Conservation (phyloP, 1,140 invertebrate species). For the Frieseomelitta varia region DNA sequence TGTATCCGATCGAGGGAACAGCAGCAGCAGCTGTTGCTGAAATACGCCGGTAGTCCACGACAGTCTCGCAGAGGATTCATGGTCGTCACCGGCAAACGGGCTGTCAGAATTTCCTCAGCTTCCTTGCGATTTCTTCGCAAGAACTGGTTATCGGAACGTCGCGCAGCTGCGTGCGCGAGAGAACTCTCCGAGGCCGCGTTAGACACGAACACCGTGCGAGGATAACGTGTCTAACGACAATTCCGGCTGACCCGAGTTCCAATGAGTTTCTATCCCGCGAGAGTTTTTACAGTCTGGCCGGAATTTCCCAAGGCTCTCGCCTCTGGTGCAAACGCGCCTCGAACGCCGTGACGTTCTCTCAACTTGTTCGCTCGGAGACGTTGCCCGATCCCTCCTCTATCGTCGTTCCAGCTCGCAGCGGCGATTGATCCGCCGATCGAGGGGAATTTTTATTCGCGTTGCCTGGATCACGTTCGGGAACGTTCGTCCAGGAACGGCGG, state of each 20-base stretch:
- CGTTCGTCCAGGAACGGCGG: slow-evolving; percentile 14
- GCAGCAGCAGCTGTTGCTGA: slow-evolving; percentile 10
- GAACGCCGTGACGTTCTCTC: neutral
- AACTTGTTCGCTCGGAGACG: neutral
- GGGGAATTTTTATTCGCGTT: neutral
- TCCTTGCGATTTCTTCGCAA: neutral
- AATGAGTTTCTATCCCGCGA: neutral
- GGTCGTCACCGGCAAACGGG: neutral
- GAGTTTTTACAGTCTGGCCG: neutral
- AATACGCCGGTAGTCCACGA: neutral
- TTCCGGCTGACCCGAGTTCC: neutral
- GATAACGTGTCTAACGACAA: no score
- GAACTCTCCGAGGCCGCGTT: neutral
- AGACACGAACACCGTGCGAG: neutral
- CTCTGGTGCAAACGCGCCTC: neutral
- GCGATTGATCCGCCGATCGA: neutral
- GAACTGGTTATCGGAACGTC: neutral
- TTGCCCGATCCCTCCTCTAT: neutral
- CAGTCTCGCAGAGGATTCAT: slow-evolving; percentile 11
- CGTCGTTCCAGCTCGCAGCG: neutral
- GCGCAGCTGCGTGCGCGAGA: neutral
- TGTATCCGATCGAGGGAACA: neutral
- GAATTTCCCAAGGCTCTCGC: slow-evolving; percentile 4
- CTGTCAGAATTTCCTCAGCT: neutral
- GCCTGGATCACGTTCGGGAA: neutral